A percentile compares a stretch with the other conserved stretches of the same genome.
Evolutionary conservation across 2,888 invertebrate genomes (phyloP).

Genomic region (Pelosia muscerda): DNA sequence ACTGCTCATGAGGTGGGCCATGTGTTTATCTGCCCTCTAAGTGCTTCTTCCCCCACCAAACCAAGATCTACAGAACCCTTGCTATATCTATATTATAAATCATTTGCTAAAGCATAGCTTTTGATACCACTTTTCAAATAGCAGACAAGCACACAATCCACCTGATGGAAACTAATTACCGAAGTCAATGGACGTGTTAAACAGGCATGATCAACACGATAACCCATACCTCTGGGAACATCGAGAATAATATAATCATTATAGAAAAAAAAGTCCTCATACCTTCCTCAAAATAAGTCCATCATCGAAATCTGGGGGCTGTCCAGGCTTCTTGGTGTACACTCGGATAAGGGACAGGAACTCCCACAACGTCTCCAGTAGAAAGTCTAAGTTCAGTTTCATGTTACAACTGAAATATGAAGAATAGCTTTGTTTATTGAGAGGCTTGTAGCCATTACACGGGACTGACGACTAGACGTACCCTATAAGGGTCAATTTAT

Average conservation of each 20-base stretch:
- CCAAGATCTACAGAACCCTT: too few species aligned
- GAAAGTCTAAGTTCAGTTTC: conserved; percentile 98
- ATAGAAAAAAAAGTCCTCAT: conserved; percentile 17
- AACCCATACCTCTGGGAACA: not conserved
- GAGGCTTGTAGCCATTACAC: too few species aligned
- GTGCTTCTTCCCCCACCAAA: too few species aligned
- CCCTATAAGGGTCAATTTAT: too few species aligned
- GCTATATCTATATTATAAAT: not conserved
- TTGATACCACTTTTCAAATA: too few species aligned
- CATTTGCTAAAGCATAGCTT: not conserved
- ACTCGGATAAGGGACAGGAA: conserved; percentile 96
- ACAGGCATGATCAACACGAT: not conserved
- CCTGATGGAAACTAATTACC: not conserved
- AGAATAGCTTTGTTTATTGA: not conserved
- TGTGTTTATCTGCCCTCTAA: too few species aligned
- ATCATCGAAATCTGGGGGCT: conserved; percentile 98
- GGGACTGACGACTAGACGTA: too few species aligned
- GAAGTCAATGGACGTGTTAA: too few species aligned
- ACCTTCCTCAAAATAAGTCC: conserved; percentile 96
- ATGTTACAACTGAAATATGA: conserved; percentile 95
- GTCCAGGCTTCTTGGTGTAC: conserved; percentile 99
- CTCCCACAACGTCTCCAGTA: conserved; percentile 97
- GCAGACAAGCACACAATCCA: too few species aligned
- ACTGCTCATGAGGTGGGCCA: too few species aligned
- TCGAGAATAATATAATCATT: not conserved